Conservation (phyloP, 2,888 invertebrate genomes). For the Chromoteleia sp. region DNA sequence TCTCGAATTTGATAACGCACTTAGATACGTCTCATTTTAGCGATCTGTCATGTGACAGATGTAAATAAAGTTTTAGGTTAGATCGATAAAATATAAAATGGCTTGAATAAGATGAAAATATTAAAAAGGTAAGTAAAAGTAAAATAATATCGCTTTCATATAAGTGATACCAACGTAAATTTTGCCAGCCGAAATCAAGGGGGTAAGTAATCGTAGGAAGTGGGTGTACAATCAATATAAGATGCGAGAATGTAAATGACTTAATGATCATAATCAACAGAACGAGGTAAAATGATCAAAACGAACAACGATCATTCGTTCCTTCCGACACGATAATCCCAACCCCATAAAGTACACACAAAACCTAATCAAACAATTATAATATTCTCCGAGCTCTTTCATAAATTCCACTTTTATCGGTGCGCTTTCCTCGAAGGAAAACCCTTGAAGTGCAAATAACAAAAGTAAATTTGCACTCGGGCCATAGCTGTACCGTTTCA, state of each 20-base stretch:
- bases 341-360: conserved; percentile 41
- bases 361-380: conserved; percentile 69
- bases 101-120: too few species aligned
- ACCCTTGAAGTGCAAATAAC: conserved; percentile 67
- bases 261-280: conserved; percentile 1
- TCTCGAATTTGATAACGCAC: too few species aligned
- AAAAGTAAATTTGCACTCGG: conserved; percentile 65
- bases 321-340: conserved; percentile 12
- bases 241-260: conserved; percentile 7
- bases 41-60: too few species aligned
- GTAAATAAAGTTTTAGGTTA: too few species aligned
- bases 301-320: conserved; percentile 26
- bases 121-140: too few species aligned
- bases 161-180: too few species aligned
- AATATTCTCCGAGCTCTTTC: conserved; percentile 51
- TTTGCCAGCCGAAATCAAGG: too few species aligned
- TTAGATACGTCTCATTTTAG: too few species aligned
- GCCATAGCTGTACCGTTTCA: conserved; percentile 14
- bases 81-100: too few species aligned
- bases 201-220: too few species aligned
- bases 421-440: conserved; percentile 31
- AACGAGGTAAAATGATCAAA: conserved; percentile 1
- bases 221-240: too few species aligned
- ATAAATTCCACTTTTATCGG: conserved; percentile 61
- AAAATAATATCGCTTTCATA: too few species aligned